Percentiles rank a stretch among this genome's conserved stretches.
Evolutionary conservation across 1,140 invertebrate genomes (phyloP).

Genomic region (Orius insidiosus): DNA sequence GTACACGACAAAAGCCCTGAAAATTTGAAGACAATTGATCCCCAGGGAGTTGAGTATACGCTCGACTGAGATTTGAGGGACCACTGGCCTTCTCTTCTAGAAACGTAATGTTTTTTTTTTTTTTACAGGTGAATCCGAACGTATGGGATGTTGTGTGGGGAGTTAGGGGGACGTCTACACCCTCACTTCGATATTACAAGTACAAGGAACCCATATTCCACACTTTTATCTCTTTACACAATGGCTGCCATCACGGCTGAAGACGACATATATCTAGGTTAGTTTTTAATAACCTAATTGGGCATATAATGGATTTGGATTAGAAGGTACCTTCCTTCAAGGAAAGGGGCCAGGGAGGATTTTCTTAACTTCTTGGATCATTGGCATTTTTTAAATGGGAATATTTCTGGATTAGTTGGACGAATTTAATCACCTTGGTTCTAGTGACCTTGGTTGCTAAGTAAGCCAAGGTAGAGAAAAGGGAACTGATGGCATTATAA

Average conservation of each 20-base stretch:
- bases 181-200: constrained; percentile 10
- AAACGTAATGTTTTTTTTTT: too few relatives aligned
- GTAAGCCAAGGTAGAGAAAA: too few relatives aligned
- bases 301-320: background rate
- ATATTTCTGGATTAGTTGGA: too few relatives aligned
- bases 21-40: too few relatives aligned
- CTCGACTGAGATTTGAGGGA: too few relatives aligned
- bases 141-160: constrained; percentile 24
- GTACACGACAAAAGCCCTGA: too few relatives aligned
- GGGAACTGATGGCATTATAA: constrained; percentile 2
- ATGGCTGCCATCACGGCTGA: constrained; percentile 22
- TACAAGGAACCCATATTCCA: constrained; percentile 22
- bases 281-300: too few relatives aligned
- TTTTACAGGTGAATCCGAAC: background rate
- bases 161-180: constrained; percentile 14
- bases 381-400: background rate
- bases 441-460: too few relatives aligned
- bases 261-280: constrained; percentile 22
- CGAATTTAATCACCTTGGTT: too few relatives aligned
- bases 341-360: background rate
- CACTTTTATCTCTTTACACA: constrained; percentile 20
- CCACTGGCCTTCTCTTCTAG: too few relatives aligned
- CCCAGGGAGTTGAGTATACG: too few relatives aligned
- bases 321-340: background rate
- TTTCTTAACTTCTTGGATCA: background rate